Evolutionary conservation across 2,797 vertebrate genomes (phyloP).

Genomic region (Remorina albescens): DNA sequence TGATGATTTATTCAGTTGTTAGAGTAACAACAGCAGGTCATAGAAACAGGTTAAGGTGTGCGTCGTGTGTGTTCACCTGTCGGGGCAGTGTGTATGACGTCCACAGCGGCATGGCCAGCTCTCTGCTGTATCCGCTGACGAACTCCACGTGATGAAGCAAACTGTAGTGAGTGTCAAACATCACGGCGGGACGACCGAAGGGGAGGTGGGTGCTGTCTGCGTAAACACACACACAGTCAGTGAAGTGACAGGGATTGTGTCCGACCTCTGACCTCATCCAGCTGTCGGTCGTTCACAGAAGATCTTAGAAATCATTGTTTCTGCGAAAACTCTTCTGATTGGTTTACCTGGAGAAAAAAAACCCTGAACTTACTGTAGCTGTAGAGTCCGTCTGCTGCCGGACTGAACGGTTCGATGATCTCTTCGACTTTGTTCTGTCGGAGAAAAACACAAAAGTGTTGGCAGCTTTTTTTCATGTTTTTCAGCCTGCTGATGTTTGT

Average conservation of each 20-base stretch:
- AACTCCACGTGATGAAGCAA: conserved; percentile 93
- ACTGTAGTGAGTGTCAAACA: conserved; percentile 91
- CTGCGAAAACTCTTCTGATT: no score
- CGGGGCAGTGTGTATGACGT: conserved; percentile 90
- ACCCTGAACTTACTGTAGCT: conserved; percentile 73
- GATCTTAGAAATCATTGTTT: no score
- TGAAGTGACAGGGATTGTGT: no score
- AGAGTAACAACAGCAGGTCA: no score
- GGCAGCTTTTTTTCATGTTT: no score
- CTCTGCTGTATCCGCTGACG: conserved; percentile 93
- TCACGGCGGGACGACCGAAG: conserved; percentile 91
- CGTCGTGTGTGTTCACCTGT: conserved; percentile 81
- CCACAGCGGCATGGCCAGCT: conserved; percentile 93
- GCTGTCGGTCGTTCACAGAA: no score
- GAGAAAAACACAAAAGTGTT: background rate
- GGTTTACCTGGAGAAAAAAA: background rate
- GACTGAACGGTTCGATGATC: conserved; percentile 83
- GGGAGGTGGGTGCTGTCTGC: conserved; percentile 88
- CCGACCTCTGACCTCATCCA: no score
- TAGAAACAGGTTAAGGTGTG: no score
- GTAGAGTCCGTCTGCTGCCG: conserved; percentile 80
- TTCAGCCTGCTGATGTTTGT: no score
- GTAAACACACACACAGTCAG: conserved; percentile 21
- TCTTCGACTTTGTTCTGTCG: conserved; percentile 95
- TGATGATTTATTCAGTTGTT: no score